A percentile compares a stretch with the other conserved stretches of the same genome.
Evolutionary conservation across 2,888 invertebrate species (phyloP).

Genomic region (Stenchaetothrips biformis): DNA sequence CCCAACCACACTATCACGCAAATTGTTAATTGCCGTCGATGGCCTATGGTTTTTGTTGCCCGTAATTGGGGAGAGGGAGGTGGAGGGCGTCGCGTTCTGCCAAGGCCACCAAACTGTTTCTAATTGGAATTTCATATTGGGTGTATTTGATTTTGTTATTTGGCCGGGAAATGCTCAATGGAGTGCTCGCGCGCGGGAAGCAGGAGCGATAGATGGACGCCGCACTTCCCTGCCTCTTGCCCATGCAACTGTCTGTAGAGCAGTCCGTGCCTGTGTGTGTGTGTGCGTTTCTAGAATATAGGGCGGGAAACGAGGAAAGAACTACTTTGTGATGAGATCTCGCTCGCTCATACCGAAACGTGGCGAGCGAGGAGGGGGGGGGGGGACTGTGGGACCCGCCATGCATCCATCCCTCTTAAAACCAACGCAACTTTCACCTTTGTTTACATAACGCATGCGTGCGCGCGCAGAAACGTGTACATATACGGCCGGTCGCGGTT

Average conservation of each 20-base stretch:
- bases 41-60: no score
- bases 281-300: neutral
- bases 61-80: no score
- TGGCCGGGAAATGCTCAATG: neutral
- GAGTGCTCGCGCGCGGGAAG: neutral
- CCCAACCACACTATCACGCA: no score
- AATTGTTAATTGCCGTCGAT: no score
- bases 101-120: no score
- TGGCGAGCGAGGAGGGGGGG: constrained; percentile 4
- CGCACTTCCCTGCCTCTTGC: neutral
- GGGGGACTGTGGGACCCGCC: constrained; percentile 36
- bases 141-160: no score
- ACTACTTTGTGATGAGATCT: constrained; percentile 30
- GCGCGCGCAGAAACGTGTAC: neutral
- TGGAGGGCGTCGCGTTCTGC: no score
- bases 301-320: constrained; percentile 22
- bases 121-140: no score
- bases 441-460: constrained; percentile 9
- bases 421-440: constrained; percentile 26
- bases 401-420: constrained; percentile 26
- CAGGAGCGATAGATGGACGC: neutral
- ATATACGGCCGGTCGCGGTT: no score
- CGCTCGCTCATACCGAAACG: constrained; percentile 32
- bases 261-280: no score
- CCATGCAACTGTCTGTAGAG: neutral